Conservation (phyloP, 2,888 invertebrate species). For the Tachina fera region DNA sequence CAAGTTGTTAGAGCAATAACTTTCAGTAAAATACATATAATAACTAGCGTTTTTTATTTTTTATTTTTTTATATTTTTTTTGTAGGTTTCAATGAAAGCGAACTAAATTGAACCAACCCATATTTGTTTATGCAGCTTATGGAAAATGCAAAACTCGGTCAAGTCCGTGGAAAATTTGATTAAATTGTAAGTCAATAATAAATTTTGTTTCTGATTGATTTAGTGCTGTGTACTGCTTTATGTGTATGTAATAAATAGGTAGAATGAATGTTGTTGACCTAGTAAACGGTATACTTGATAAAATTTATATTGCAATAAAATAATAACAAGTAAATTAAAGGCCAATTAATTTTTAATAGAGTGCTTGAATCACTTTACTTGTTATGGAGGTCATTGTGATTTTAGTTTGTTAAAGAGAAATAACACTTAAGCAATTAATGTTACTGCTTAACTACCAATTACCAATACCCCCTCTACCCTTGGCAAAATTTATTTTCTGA, state of each 20-base stretch:
- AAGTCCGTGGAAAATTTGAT: conserved; percentile 49
- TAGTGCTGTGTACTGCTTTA: background rate
- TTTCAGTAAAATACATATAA: conserved; percentile 29
- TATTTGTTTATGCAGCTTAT: conserved; percentile 10
- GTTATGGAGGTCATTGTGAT: background rate
- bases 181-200: conserved; percentile 35
- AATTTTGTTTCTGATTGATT: too few species aligned
- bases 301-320: conserved; percentile 10
- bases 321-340: background rate
- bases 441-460: too few species aligned
- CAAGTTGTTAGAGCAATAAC: conserved; percentile 38
- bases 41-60: background rate
- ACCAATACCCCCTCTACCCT: too few species aligned
- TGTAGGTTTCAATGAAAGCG: conserved; percentile 26
- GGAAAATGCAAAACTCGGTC: conserved; percentile 48
- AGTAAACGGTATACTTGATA: background rate
- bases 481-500: too few species aligned
- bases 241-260: background rate
- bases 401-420: background rate
- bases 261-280: conserved; percentile 31
- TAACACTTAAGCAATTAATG: too few species aligned
- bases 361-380: background rate
- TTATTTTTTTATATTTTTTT: conserved; percentile 17
- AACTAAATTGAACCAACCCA: conserved; percentile 42
- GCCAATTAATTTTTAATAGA: conserved; percentile 7